Evolutionary conservation across 2,888 invertebrate species (phyloP).

Genomic region (Aquatica leii): DNA sequence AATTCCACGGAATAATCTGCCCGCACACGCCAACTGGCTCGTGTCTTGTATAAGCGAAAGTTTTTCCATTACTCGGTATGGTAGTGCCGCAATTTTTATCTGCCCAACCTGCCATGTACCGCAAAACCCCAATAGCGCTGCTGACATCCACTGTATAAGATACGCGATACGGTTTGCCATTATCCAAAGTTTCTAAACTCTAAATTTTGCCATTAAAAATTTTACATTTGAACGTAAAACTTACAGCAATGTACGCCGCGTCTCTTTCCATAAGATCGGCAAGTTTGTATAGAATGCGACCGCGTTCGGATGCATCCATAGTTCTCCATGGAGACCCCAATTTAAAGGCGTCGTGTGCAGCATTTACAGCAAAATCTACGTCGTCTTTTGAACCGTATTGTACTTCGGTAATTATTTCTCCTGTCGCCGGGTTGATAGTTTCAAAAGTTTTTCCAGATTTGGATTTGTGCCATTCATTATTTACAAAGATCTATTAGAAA

Average conservation of each 20-base stretch:
- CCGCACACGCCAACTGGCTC: conserved; percentile 96
- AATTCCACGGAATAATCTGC: conserved; percentile 96
- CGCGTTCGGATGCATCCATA: conserved; percentile 88
- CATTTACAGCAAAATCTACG: conserved; percentile 80
- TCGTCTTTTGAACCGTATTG: conserved; percentile 80
- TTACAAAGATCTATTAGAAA: conserved; percentile 95
- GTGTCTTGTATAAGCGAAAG: conserved; percentile 84
- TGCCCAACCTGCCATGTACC: conserved; percentile 95
- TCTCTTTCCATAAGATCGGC: conserved; percentile 88
- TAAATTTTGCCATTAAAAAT: conserved; percentile 51
- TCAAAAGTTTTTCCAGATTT: conserved; percentile 86
- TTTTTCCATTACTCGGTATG: conserved; percentile 81
- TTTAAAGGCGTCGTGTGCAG: conserved; percentile 80
- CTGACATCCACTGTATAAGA: conserved; percentile 75
- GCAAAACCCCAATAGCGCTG: conserved; percentile 68
- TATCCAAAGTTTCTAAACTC: conserved; percentile 94
- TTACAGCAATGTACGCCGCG: conserved; percentile 80
- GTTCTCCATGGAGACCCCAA: conserved; percentile 82
- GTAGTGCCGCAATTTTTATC: conserved; percentile 83
- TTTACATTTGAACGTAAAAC: conserved; percentile 47
- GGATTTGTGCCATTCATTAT: conserved; percentile 96
- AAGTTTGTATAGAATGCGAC: conserved; percentile 75
- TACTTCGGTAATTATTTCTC: conserved; percentile 79
- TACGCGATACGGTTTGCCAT: conserved; percentile 86
- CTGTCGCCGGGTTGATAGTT: conserved; percentile 85